Evolutionary conservation across 2,888 invertebrate genomes (phyloP), one percentile per base, ranked within the genome.

Genomic region (Volucella inflata): DNA sequence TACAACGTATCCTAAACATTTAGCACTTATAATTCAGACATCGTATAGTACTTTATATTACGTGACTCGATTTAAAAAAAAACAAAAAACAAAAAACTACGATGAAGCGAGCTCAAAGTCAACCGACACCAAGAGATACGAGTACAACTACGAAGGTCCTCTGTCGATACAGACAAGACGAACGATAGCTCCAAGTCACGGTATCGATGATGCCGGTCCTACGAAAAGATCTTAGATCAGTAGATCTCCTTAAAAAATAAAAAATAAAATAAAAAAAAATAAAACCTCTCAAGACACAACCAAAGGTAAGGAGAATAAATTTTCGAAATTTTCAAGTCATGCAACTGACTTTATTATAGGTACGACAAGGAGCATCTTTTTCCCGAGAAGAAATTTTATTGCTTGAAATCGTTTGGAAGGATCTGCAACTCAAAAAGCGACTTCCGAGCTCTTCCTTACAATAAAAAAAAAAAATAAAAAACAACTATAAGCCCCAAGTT

Each of bases 11-110:
- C 67, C 72, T 71, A 80, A 85, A 85, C 79, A 85, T 85, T 76
- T 79, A 87, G 87, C 87, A 87, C 87, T 88, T 88, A 88, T 88
- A 87, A 88, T 88, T 88, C 88, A 88, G 88, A 88, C 87, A 87
- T 88, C 88, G 88, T 88, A 87, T 87, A 88, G 87, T 88, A 88
- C 88, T 88, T 87, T 88, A 83, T 76, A 88, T 87, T 87, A 88
- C 88, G 88, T 88, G 88, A 88, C 88, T 87, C 71, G 88, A 88
- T 84, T 88, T 76, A 55, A 80, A 70, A 44, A 57, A 40, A 51
- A 55, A 70, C 46, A 67, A 57, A 42, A 48, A 55, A 77, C 48
- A 16, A 70, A 65, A 71, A 71, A 60, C 72, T 62, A 71, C 57
- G 67, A 77, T 64, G 21, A 72, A n/a, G n/a, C n/a, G n/a, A 30